Evolutionary conservation across 2,888 invertebrate genomes (phyloP), one percentile per base, ranked within the genome.

Genomic region (Deilephila elpenor): DNA sequence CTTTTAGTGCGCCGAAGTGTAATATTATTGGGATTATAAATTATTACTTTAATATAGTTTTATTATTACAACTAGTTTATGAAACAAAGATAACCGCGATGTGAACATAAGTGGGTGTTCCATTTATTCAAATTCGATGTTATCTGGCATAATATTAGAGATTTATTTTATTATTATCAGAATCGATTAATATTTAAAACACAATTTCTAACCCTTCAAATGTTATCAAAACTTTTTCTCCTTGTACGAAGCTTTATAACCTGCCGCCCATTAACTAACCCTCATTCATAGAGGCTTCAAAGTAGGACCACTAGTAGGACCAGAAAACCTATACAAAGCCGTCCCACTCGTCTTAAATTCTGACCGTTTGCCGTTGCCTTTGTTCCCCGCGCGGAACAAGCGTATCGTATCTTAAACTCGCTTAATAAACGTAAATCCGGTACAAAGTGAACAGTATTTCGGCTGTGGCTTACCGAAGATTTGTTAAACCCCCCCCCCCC

Each of bases 391-490:
- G 67, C 71, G 75, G 59, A 71, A 59, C 62, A 53, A 34, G 53
- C 67, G 59, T 20, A 73, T 67, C 67, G 64, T 59, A 80, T 67
- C 72, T 73, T 83, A 83, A 83, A 84, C 81, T 83, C 83, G 83
- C 87, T 89, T 90, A 89, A 89, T 90, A 90, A 90, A 89, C 88
- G 87, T 89, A 90, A 91, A 90, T 90, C 88, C 87, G 78, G 84
- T 87, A 89, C 88, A 88, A 86, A 89, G 88, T 86, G 89, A 89
- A 88, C 85, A 86, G 87, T 86, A 84, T 89, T 89, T 87, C 86
- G 86, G 86, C 80, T 89, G 90, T 77, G 91, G 91, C 89, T 90
- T 88, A 89, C 91, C 90, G 79, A 88, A 91, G 90, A 91, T 91
- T 91, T 91, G 91, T 91, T 87, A 90, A 88, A 78, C 83, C 86